Base-by-base conservation (phyloP, 2,888 invertebrate species). In the Hypsopygia costalis region DNA sequence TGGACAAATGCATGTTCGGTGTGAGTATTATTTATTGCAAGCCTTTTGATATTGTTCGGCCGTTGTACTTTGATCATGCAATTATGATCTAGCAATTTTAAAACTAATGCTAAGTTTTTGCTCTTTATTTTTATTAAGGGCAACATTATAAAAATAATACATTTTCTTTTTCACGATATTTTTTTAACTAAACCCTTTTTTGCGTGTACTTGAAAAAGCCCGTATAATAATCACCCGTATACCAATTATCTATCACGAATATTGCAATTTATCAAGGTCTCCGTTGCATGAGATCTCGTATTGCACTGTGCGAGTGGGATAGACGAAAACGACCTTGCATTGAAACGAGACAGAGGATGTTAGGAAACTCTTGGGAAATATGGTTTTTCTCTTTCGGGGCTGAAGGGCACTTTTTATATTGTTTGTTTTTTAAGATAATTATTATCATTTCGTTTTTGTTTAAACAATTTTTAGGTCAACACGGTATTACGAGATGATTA, bases 361-460 rank as follows among this genome's bases (percentile, higher is more conserved):
- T 87, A 72, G 81, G 86, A 87, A 88, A 88, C 81, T 76, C 66
- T 86, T 88, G 78, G 86, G 85, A 86, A 86, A 88, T 76, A 81
- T 75, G 40, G 78, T 83, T 87, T 86, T 86, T 86, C 81, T 82
- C 82, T 79, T 81, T 81, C 75, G 69, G 79, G 64, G 52, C 62
- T 66, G 86, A 85, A 88, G 86, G 87, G 86, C 86, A 69, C 74
- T 85, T 83, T 77, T 85, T 81, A 73, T 62, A 59, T 62, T 77
- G 73, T 78, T 78, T 80, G 36, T 43, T 46, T 43, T 55, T 58
- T 55, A 58, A 54, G 57, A 63, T 58, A 56, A 55, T 50, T 47
- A 56, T 57, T 70, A 67, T 71, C 67, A 45, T 43, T 41, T 47
- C n/a, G 55, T 50, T 56, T 63, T 67, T 80, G 58, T 77, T 78